A percentile compares a stretch with the other conserved stretches of the same genome.
phyloP scores from a whole-genome alignment of 1,140 invertebrate species.

The Steinernema khuongi region DNA sequence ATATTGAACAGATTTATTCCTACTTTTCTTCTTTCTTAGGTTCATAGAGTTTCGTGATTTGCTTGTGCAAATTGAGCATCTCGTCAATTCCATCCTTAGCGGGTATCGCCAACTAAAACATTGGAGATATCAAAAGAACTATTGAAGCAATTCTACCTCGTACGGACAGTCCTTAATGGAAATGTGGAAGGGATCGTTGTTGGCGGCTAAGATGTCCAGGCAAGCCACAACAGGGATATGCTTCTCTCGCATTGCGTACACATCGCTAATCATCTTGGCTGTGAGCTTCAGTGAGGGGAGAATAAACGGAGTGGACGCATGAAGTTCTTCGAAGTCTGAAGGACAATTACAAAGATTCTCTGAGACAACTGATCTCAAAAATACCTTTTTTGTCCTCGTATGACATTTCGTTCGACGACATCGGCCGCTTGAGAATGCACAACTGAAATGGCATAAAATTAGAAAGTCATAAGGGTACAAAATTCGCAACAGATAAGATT shows the following conservation, averaged over 20 bases:
- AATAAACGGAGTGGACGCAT: too few species aligned
- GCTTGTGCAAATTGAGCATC: not conserved
- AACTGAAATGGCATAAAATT: too few species aligned
- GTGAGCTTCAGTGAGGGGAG: not conserved
- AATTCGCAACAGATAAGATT: too few species aligned
- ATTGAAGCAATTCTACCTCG: not conserved
- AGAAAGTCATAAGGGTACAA: too few species aligned
- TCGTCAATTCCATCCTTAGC: not conserved
- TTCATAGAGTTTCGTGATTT: not conserved
- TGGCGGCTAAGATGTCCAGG: not conserved
- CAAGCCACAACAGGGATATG: not conserved
- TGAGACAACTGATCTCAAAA: too few species aligned
- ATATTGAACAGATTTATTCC: too few species aligned
- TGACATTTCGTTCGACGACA: too few species aligned
- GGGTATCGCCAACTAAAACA: constrained; percentile 1
- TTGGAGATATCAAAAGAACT: not conserved
- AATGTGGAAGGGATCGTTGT: not conserved
- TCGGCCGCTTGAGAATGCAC: too few species aligned
- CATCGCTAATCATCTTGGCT: not conserved
- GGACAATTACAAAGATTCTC: too few species aligned
- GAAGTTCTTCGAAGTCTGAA: too few species aligned
- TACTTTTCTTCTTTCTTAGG: too few species aligned
- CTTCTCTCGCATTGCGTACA: not conserved
- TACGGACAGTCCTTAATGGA: not conserved
- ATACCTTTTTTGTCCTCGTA: too few species aligned